Evolutionary conservation across 2,888 invertebrate species (phyloP).

Genomic region (Pyrochroa serraticornis): DNA sequence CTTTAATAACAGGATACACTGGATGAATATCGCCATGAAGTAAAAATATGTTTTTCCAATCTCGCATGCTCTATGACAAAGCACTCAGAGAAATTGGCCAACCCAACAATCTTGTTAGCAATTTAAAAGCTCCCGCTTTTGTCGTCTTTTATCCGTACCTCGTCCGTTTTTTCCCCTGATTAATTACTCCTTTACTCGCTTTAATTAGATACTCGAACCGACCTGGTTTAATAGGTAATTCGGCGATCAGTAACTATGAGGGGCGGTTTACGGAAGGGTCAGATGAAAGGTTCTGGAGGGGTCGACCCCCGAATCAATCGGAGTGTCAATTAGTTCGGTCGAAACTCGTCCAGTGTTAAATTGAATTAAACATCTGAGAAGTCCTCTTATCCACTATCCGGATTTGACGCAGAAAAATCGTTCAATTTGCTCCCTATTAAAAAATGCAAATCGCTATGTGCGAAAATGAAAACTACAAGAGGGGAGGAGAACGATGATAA

Average conservation of each 20-base stretch:
- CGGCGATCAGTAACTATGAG: constrained; percentile 5
- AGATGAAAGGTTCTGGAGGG: constrained; percentile 35
- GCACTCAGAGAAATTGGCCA: background rate
- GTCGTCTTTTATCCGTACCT: too few species aligned
- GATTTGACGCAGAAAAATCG: too few species aligned
- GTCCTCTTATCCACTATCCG: background rate
- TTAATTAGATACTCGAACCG: too few species aligned
- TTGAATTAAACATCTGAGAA: constrained; percentile 42
- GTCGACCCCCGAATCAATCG: constrained; percentile 49
- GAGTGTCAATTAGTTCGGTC: constrained; percentile 50
- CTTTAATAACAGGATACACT: too few species aligned
- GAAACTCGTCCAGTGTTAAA: constrained; percentile 41
- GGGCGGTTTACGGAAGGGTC: constrained; percentile 10
- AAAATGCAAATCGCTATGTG: background rate
- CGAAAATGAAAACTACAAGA: background rate
- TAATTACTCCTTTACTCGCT: too few species aligned
- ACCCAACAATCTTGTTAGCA: too few species aligned
- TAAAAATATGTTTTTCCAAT: background rate
- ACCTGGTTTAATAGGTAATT: background rate
- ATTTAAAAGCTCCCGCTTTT: too few species aligned
- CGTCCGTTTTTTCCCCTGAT: too few species aligned
- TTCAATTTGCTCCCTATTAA: too few species aligned
- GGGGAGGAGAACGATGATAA: too few species aligned
- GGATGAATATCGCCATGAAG: background rate
- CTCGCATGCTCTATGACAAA: background rate